Evolutionary conservation across 2,888 invertebrate genomes (phyloP), one percentile per base, ranked within the genome.

Genomic region (Clitarchus hookeri): DNA sequence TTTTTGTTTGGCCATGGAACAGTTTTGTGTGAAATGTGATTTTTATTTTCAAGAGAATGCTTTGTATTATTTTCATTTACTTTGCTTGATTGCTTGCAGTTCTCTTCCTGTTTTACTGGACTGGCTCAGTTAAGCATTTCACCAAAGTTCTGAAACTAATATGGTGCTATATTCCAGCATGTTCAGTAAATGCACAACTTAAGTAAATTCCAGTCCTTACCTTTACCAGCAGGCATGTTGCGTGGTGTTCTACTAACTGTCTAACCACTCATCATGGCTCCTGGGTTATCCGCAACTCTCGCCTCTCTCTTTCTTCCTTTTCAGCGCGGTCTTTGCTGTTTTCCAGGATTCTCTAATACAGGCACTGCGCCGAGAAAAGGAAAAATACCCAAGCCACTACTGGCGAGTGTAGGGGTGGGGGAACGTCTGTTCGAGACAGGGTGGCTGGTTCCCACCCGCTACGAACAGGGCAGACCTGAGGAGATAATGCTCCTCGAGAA

Each of bases 271-370:
- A 85, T 77, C 84, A 84, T 53, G 78, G 91, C 91, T 91, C 91
- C 91, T 90, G 88, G 91, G 91, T 91, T 91, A 89, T 90, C 91
- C 92, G 92, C 92, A 91, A 91, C 91, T 91, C 90, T 92, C 90
- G 87, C 86, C 84, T 86, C 90, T 91, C 91, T 92, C 92, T 93
- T 91, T 92, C 92, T 93, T 92, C 93, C 92, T 92, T 94, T 94
- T 94, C 94, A 96, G 96, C 95, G 96, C 90, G 96, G 95, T 90
- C 94, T 96, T 90, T 96, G 96, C 94, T 96, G 96, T 94, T 96
- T 96, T 94, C 96, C 96, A 94, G 95, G 95, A 93, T 94, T 95
- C 94, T 92, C 95, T 94, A 94, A 95, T 94, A 93, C 95, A 94
- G 93, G 95, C 94, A 92, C 94, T 94, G 91, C 94, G 94, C 93